Evolutionary conservation across 1,140 invertebrate species (phyloP).

Genomic region (Dinothrombium tinctorium): DNA sequence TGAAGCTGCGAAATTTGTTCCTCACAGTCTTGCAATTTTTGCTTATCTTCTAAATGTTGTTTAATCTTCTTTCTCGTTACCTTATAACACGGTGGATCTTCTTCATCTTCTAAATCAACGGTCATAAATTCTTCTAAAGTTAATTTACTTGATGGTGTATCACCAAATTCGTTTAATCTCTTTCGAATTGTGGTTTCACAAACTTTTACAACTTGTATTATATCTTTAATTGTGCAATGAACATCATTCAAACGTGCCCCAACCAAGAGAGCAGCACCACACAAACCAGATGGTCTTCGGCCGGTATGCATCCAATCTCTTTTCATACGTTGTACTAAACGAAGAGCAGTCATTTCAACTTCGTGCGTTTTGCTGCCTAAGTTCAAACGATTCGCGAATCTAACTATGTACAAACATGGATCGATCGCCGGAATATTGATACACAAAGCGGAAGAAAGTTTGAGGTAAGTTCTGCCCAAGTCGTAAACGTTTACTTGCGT

Average conservation of each 20-base stretch:
- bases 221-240: conserved; percentile 56
- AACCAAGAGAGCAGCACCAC: conserved; percentile 82
- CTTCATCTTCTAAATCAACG: conserved; percentile 84
- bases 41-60: conserved; percentile 35
- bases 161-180: conserved; percentile 77
- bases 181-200: conserved; percentile 79
- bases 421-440: conserved; percentile 77
- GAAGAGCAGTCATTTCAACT: conserved; percentile 76
- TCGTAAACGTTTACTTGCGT: conserved; percentile 81
- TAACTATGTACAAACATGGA: conserved; percentile 75
- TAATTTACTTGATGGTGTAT: conserved; percentile 65
- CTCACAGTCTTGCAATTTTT: conserved; percentile 23
- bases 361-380: conserved; percentile 76
- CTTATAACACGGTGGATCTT: conserved; percentile 85
- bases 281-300: conserved; percentile 76
- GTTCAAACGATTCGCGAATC: conserved; percentile 80
- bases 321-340: conserved; percentile 91
- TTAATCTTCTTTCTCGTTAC: conserved; percentile 61
- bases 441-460: conserved; percentile 59
- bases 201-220: conserved; percentile 85
- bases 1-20: conserved; percentile 23
- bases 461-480: conserved; percentile 71
- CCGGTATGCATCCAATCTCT: conserved; percentile 90
- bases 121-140: conserved; percentile 92
- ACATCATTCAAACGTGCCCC: conserved; percentile 80